These are phyloP conservation scores for Ahaetulla prasina DNA, from an alignment of 2,113 vertebrate species.

Conservation along the genomic window DNA sequence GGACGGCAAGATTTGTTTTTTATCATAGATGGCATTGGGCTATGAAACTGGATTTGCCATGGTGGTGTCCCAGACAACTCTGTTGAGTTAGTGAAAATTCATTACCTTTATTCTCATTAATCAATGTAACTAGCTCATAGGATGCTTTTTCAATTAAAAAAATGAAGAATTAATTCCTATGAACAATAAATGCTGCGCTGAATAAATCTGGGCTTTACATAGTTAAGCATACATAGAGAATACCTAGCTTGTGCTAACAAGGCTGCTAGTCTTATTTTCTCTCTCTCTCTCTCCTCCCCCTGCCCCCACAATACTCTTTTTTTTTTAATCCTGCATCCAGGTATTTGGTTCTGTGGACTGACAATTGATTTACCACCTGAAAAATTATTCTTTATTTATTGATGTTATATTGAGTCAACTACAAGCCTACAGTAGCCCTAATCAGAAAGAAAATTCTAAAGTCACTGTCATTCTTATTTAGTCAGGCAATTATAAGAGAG, in stretches of 20 bases:
- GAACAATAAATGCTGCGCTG: conserved; percentile 8
- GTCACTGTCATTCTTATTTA: conserved; percentile 73
- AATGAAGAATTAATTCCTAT: conserved; percentile 47
- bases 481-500: conserved; percentile 66
- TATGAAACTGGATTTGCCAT: background rate
- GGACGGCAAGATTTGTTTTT: background rate
- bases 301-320: background rate
- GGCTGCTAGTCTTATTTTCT: conserved; percentile 74
- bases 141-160: background rate
- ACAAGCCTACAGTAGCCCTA: conserved; percentile 69
- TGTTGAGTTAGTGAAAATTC: background rate
- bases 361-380: conserved; percentile 79
- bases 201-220: conserved; percentile 42
- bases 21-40: background rate
- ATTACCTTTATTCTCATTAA: background rate
- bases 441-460: conserved; percentile 72
- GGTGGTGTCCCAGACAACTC: background rate
- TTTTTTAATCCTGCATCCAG: conserved; percentile 50
- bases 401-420: conserved; percentile 66
- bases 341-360: conserved; percentile 73
- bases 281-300: background rate
- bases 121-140: background rate
- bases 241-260: conserved; percentile 71
- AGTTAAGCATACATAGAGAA: conserved; percentile 48
- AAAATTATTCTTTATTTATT: conserved; percentile 85